Evolutionary conservation across 2,113 vertebrate species (phyloP).

Genomic region (Carlito syrichta): DNA sequence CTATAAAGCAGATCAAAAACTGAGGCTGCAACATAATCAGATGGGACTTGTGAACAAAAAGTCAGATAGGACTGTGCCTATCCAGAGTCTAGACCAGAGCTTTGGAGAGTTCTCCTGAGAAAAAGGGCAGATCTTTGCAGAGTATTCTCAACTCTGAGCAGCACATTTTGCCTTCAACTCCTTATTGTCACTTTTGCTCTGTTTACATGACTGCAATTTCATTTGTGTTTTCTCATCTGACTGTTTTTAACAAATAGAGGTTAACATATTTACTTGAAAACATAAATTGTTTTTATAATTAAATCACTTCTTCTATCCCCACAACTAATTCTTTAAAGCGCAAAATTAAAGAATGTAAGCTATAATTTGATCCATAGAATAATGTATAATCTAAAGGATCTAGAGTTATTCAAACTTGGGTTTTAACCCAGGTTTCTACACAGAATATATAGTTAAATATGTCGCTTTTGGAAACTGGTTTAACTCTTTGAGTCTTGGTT

Average conservation of each 20-base stretch:
- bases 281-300: not conserved
- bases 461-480: not conserved
- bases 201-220: fast-evolving
- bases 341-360: not conserved
- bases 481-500: not conserved
- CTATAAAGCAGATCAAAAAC: not conserved
- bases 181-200: too few species aligned
- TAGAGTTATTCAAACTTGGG: not conserved
- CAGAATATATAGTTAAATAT: too few species aligned
- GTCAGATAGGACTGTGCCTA: fast-evolving
- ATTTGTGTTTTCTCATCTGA: not conserved
- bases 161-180: fast-evolving
- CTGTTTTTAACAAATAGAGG: not conserved
- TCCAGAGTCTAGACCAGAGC: not conserved
- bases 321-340: not conserved
- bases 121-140: too few species aligned
- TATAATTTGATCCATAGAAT: too few species aligned
- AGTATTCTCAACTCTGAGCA: not conserved
- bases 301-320: not conserved
- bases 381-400: not conserved
- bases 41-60: not conserved
- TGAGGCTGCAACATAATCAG: fast-evolving
- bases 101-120: too few species aligned
- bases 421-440: not conserved
- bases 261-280: not conserved